Conservation (phyloP, 2,113 vertebrate species). For the Heterocephalus glaber region DNA sequence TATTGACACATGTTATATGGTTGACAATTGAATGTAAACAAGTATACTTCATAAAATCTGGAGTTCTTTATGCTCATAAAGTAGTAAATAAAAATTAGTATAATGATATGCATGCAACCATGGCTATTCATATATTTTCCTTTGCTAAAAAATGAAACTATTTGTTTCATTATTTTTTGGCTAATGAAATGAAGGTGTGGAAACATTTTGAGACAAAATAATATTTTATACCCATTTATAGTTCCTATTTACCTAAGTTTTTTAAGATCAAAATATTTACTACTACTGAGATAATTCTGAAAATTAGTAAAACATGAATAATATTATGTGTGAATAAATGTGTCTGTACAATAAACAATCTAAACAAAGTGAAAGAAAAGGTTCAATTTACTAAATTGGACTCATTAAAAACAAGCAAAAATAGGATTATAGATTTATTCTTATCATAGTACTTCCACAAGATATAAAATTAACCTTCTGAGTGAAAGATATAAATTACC, state of each 20-base stretch:
- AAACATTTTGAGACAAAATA: neutral
- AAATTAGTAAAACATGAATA: neutral
- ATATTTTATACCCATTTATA: neutral
- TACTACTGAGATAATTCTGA: neutral
- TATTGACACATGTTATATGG: neutral
- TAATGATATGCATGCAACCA: neutral
- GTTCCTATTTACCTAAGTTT: neutral
- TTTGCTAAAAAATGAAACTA: neutral
- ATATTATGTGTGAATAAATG: neutral
- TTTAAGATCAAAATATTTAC: neutral
- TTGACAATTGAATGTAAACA: neutral
- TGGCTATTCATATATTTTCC: neutral
- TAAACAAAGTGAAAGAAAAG: neutral
- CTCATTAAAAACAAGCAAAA: neutral
- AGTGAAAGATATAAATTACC: neutral
- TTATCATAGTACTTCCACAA: neutral
- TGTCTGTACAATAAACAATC: neutral
- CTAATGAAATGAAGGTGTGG: neutral
- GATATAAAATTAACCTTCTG: neutral
- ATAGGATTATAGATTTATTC: neutral
- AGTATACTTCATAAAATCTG: neutral
- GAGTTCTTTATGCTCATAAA: neutral
- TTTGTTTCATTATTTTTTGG: neutral
- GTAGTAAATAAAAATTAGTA: neutral
- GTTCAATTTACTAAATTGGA: neutral